phyloP scores from a whole-genome alignment of 2,113 vertebrate species.

The Sceloporus tristichus region DNA sequence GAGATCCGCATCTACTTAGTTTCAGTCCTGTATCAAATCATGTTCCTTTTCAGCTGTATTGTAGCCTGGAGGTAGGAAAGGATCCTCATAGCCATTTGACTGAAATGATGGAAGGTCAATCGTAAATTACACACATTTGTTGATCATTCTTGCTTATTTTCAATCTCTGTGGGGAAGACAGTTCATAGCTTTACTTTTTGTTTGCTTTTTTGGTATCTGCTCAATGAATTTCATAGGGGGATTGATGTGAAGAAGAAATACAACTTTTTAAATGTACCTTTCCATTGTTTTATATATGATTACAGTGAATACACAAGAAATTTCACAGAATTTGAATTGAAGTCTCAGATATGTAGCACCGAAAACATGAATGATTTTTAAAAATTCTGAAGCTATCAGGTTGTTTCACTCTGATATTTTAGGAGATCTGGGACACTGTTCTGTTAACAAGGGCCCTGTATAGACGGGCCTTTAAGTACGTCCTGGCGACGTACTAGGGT shows the following conservation, averaged over 20 bases:
- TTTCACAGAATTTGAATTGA: conserved; percentile 11
- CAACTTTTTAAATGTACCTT: background rate
- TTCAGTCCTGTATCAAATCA: background rate
- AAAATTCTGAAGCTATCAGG: background rate
- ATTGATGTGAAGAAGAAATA: background rate
- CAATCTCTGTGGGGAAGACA: background rate
- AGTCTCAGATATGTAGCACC: conserved; percentile 6
- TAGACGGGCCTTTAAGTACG: too few relatives aligned
- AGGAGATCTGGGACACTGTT: background rate
- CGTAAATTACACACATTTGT: background rate
- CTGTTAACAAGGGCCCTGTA: background rate
- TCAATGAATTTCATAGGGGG: background rate
- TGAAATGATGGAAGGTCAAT: background rate
- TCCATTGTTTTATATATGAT: background rate
- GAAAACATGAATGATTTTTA: background rate
- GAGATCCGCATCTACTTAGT: background rate
- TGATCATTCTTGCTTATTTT: background rate
- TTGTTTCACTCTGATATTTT: background rate
- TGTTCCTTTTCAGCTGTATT: background rate
- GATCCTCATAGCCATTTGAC: background rate
- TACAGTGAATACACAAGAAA: background rate
- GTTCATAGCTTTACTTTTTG: background rate
- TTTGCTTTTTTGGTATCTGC: background rate
- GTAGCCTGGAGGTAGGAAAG: background rate
- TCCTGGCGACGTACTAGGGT: too few relatives aligned